phyloP scores from a whole-genome alignment of 2,888 invertebrate species.

The Drosophila putrida region DNA sequence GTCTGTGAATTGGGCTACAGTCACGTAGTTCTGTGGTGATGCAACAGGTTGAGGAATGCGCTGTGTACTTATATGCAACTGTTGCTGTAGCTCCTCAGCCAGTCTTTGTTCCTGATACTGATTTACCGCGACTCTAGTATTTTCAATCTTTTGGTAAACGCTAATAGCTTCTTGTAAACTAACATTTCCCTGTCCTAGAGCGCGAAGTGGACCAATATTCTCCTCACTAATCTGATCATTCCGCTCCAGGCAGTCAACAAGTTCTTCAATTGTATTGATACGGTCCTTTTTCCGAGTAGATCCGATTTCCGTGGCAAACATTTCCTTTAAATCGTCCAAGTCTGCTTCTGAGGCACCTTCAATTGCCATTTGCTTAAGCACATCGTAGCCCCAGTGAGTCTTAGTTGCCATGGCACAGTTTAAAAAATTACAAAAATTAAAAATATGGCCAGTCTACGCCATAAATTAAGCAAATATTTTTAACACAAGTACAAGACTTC shows the following conservation, averaged over 20 bases:
- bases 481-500: not conserved
- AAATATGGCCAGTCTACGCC: not conserved
- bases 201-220: conserved; percentile 70
- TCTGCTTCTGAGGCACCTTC: conserved; percentile 39
- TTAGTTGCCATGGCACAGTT: conserved; percentile 10
- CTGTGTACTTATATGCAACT: conserved; percentile 44
- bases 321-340: conserved; percentile 67
- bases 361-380: conserved; percentile 63
- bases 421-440: not conserved
- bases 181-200: conserved; percentile 49
- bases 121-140: conserved; percentile 32
- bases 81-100: conserved; percentile 60
- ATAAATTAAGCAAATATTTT: not conserved
- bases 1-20: conserved; percentile 53
- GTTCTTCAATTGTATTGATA: conserved; percentile 67
- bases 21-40: conserved; percentile 42
- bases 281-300: conserved; percentile 68
- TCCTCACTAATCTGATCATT: conserved; percentile 72
- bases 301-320: conserved; percentile 69
- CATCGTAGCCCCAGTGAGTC: conserved; percentile 69
- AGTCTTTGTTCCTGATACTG: conserved; percentile 69
- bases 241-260: conserved; percentile 80
- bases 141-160: conserved; percentile 41
- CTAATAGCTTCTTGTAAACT: conserved; percentile 56
- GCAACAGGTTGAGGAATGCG: not conserved